Evolutionary conservation across 2,797 vertebrate species (phyloP).

Genomic region (Bovichtus variegatus): DNA sequence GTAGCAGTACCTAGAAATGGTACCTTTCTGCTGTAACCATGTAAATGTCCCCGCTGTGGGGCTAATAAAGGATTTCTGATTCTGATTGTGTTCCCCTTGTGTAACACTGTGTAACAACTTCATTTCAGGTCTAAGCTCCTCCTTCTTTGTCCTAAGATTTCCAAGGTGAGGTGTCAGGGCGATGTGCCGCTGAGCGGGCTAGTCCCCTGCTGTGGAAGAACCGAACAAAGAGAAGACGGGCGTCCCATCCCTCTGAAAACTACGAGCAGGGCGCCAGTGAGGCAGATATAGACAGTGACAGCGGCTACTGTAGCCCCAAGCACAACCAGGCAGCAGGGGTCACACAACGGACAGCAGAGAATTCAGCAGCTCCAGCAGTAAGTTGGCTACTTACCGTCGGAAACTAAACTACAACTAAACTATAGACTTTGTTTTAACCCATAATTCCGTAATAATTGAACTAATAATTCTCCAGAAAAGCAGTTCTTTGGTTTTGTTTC

Average conservation of each 20-base stretch:
- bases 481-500: not conserved
- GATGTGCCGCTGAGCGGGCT: conserved; percentile 87
- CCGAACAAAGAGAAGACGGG: conserved; percentile 88
- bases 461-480: not conserved
- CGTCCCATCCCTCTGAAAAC: conserved; percentile 91
- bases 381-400: not conserved
- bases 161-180: conserved; percentile 90
- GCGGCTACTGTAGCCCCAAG: conserved; percentile 97
- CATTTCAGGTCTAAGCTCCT: not conserved
- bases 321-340: conserved; percentile 87
- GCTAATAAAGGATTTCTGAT: too few relatives aligned
- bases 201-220: conserved; percentile 91
- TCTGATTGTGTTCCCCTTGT: not conserved
- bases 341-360: conserved; percentile 67
- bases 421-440: not conserved
- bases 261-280: conserved; percentile 95
- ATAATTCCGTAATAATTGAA: not conserved
- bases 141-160: conserved; percentile 86
- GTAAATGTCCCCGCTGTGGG: too few relatives aligned
- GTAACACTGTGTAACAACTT: not conserved
- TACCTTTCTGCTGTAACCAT: too few relatives aligned
- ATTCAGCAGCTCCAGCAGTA: conserved; percentile 63
- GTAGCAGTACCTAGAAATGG: too few relatives aligned
- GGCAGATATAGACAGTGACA: conserved; percentile 98
- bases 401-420: not conserved